Conservation (phyloP, 1,140 invertebrate species). For the Antheraea mylitta region DNA sequence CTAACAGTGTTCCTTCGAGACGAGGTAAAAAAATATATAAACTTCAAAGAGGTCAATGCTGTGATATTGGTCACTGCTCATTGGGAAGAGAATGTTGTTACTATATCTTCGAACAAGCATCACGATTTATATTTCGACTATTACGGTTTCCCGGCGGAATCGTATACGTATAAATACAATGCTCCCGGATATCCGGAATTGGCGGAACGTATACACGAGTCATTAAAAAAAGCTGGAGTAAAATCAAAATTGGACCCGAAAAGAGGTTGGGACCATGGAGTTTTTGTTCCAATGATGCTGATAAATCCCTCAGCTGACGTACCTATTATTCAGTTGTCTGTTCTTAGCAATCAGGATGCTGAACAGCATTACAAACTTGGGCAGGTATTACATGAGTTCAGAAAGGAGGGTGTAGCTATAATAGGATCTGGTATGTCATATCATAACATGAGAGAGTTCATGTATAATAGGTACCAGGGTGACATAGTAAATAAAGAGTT, state of each 20-base stretch:
- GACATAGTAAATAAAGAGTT: constrained; percentile 60
- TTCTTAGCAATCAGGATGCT: constrained; percentile 23
- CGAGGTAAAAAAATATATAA: constrained; percentile 17
- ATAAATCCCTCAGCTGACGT: constrained; percentile 45
- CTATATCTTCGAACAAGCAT: constrained; percentile 59
- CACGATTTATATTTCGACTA: constrained; percentile 70
- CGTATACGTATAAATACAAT: constrained; percentile 61
- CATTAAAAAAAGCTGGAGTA: constrained; percentile 56
- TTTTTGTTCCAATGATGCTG: constrained; percentile 59
- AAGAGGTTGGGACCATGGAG: constrained; percentile 54
- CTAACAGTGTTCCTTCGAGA: too few relatives aligned
- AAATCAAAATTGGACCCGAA: too few relatives aligned
- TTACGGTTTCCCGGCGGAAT: constrained; percentile 67
- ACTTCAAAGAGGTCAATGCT: constrained; percentile 58
- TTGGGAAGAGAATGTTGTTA: constrained; percentile 60
- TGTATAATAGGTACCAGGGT: constrained; percentile 27
- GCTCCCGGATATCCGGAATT: constrained; percentile 12
- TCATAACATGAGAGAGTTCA: constrained; percentile 63
- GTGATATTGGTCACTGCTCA: constrained; percentile 69
- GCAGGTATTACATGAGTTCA: too few relatives aligned
- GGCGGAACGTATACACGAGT: constrained; percentile 30
- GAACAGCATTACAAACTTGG: too few relatives aligned
- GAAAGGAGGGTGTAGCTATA: too few relatives aligned
- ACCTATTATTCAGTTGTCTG: constrained; percentile 65
- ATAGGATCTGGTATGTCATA: constrained; percentile 14